These are phyloP conservation scores for Epizoanthus illoricatus DNA, from an alignment of 92 coral and sea anemone genomes.

Conservation along the genomic window DNA sequence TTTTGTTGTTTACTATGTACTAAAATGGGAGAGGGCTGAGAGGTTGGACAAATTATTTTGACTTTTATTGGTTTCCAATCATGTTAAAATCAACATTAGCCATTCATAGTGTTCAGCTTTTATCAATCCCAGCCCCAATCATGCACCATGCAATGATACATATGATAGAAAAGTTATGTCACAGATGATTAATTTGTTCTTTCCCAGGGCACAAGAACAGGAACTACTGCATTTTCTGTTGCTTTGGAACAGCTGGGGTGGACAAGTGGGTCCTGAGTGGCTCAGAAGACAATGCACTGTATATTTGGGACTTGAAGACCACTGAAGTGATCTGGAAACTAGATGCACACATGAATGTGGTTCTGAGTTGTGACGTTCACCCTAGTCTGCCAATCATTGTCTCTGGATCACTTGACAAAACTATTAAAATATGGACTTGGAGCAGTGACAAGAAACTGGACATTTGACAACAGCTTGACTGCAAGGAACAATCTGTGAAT, in stretches of 20 bases:
- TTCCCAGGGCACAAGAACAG: conserved; percentile 57
- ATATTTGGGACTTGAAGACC: conserved; percentile 53
- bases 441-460: not conserved
- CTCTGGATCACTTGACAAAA: conserved; percentile 35
- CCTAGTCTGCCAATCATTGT: conserved; percentile 30
- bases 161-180: not conserved
- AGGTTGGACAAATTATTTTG: too few relatives aligned
- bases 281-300: conserved; percentile 51
- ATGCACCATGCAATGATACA: too few relatives aligned
- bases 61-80: too few relatives aligned
- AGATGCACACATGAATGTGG: conserved; percentile 42
- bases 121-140: too few relatives aligned
- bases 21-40: too few relatives aligned
- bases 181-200: not conserved
- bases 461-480: too few relatives aligned
- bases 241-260: conserved; percentile 48
- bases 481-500: too few relatives aligned
- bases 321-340: conserved; percentile 40
- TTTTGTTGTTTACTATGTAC: too few relatives aligned
- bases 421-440: conserved; percentile 31
- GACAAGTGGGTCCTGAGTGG: conserved; percentile 53
- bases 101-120: too few relatives aligned
- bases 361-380: conserved; percentile 53
- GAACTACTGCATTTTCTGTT: conserved; percentile 52
- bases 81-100: too few relatives aligned